These are phyloP conservation scores for Sphenopsis melanotis DNA, from an alignment of 2,797 vertebrate genomes.

Conservation along the genomic window DNA sequence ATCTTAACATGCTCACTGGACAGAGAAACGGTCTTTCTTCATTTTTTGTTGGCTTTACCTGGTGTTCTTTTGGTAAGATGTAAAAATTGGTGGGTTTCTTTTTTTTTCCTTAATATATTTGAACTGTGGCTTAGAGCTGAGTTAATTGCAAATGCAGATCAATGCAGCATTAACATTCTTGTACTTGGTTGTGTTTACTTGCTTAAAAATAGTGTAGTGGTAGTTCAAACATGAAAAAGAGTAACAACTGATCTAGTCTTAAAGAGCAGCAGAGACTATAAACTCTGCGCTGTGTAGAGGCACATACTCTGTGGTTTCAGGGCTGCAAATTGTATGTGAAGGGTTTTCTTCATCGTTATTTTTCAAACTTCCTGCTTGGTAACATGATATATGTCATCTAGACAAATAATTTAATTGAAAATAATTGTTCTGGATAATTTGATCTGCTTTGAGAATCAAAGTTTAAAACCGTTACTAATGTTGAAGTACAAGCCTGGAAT, in stretches of 20 bases:
- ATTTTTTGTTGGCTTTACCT: neutral
- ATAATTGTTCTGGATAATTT: neutral
- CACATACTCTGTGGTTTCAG: neutral
- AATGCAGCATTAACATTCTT: neutral
- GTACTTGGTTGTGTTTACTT: neutral
- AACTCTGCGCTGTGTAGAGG: neutral
- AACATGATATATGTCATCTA: neutral
- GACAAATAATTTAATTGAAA: neutral
- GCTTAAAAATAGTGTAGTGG: neutral
- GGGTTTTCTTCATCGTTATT: neutral
- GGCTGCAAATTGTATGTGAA: neutral
- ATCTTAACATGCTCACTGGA: neutral
- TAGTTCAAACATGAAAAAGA: neutral
- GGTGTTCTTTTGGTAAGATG: neutral
- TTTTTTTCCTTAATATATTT: neutral
- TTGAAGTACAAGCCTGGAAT: neutral
- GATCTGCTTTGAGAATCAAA: neutral
- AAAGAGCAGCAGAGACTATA: neutral
- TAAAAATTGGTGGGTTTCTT: neutral
- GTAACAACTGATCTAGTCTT: neutral
- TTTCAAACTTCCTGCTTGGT: neutral
- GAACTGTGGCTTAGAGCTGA: neutral
- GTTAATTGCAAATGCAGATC: neutral
- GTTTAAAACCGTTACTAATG: rapidly evolving
- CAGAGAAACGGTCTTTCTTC: neutral